phyloP scores from a whole-genome alignment of 2,888 invertebrate species.

The Luffia ferchaultella region DNA sequence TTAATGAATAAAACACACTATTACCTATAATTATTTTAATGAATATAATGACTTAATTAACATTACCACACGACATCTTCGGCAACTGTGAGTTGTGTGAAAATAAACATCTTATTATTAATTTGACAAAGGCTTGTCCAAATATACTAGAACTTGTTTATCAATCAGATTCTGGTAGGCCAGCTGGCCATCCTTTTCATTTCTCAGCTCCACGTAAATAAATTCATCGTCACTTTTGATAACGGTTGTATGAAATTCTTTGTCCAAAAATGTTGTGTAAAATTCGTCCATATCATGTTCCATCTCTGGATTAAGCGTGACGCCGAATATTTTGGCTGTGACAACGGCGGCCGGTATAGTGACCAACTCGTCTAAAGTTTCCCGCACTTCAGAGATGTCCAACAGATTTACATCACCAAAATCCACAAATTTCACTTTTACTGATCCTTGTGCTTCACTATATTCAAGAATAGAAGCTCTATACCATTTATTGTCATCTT shows the following conservation, averaged over 20 bases:
- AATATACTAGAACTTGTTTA: conserved; percentile 19
- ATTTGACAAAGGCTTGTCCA: neutral
- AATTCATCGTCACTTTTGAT: conserved; percentile 21
- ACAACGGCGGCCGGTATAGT: conserved; percentile 59
- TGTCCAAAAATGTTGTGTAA: conserved; percentile 30
- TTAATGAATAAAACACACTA: too few species aligned
- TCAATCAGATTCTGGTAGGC: conserved; percentile 35
- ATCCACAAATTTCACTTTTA: conserved; percentile 77
- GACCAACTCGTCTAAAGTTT: conserved; percentile 55
- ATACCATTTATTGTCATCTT: conserved; percentile 74
- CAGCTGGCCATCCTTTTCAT: conserved; percentile 26
- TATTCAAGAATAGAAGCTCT: conserved; percentile 70
- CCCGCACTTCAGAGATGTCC: conserved; percentile 43
- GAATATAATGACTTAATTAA: too few species aligned
- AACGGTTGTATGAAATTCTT: conserved; percentile 37
- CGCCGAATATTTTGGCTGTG: conserved; percentile 48
- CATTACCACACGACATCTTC: too few species aligned
- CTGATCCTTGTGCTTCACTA: conserved; percentile 36
- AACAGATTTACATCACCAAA: conserved; percentile 73
- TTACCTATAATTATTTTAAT: too few species aligned
- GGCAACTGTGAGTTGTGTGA: too few species aligned
- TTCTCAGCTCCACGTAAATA: conserved; percentile 36
- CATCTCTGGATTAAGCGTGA: conserved; percentile 32
- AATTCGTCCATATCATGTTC: conserved; percentile 32
- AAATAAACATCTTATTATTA: neutral